Evolutionary conservation across 2,888 invertebrate species (phyloP), one percentile per base, ranked within the genome.

Genomic region (Automeris io): DNA sequence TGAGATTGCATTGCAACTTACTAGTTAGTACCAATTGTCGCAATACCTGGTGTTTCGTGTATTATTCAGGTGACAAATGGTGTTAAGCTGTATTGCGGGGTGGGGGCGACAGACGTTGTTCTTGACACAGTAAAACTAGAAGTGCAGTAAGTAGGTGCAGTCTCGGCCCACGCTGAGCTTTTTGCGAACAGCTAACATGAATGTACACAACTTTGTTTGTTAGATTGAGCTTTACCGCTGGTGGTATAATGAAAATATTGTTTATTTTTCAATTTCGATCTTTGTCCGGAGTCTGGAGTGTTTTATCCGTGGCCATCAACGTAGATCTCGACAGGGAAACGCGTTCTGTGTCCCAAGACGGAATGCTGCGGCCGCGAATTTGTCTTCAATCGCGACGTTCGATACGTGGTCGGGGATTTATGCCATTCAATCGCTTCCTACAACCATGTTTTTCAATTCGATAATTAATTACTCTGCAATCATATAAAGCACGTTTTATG

Each of bases 41-140:
- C 63, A 63, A 69, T 54, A 61, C 48, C 54, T 48, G 45, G 52
- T 57, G 58, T 64, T 61, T 57, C 53, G 45, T 51, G 57, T 53
- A 57, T 57, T 57, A 63, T 65, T 63, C 56, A 61, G 64, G 57
- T 65, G 69, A 68, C 69, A 66, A 70, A 67, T 58, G 58, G 60
- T 51, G 53, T 46, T 46, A 49, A 44, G 51, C 49, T 47, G 46
- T 47, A 44, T 54, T 49, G 68, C 60, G 67, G 61, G 70, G 68
- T 62, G 69, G 71, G 77, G 79, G 65, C 76, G 75, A 73, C 76
- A 81, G 79, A 70, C 73, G 85, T 85, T 78, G 86, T 86, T 76
- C 86, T 86, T 86, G 86, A 85, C 86, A 86, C 82, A 86, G 85
- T 86, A 85, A 86, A 78, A 77, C 83, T 82, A 81, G 83, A 81